These are phyloP conservation scores for Leptopilina boulardi DNA, from an alignment of 1,140 invertebrate species.

Conservation along the genomic window DNA sequence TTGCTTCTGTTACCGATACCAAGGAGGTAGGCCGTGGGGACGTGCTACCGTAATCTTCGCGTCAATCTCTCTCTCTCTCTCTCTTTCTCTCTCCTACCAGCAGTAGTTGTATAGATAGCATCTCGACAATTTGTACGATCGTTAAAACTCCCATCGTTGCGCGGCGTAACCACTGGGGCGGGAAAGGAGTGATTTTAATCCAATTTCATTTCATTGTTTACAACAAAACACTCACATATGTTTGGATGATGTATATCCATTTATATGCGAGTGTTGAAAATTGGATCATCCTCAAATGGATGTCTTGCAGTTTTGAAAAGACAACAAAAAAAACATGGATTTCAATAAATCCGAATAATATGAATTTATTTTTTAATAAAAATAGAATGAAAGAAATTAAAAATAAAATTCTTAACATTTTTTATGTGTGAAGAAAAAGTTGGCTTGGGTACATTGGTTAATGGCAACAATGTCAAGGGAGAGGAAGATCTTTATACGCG, in stretches of 20 bases:
- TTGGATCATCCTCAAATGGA: background rate
- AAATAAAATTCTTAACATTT: conserved; percentile 41
- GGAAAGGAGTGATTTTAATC: conserved; percentile 65
- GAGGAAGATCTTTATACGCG: conserved; percentile 60
- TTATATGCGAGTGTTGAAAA: background rate
- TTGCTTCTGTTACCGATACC: conserved; percentile 63
- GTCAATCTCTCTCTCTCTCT: conserved; percentile 57
- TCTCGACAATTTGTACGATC: conserved; percentile 74
- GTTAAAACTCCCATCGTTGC: conserved; percentile 67
- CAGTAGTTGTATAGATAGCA: conserved; percentile 61
- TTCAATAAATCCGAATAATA: background rate
- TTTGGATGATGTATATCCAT: too few relatives aligned
- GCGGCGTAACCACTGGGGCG: conserved; percentile 56
- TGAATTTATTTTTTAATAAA: conserved; percentile 37
- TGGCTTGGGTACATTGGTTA: background rate
- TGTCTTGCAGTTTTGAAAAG: too few relatives aligned
- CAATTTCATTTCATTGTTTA: conserved; percentile 65
- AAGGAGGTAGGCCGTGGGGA: conserved; percentile 53
- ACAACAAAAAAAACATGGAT: background rate
- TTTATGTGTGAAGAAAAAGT: conserved; percentile 18
- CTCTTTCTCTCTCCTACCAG: conserved; percentile 47
- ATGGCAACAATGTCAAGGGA: conserved; percentile 24
- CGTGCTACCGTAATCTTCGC: conserved; percentile 66
- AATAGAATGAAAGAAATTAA: conserved; percentile 20
- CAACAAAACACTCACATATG: conserved; percentile 54